Percentiles rank a stretch among this genome's conserved stretches.
phyloP scores from a whole-genome alignment of 2,113 vertebrate genomes.

The Corythaeola cristata region DNA sequence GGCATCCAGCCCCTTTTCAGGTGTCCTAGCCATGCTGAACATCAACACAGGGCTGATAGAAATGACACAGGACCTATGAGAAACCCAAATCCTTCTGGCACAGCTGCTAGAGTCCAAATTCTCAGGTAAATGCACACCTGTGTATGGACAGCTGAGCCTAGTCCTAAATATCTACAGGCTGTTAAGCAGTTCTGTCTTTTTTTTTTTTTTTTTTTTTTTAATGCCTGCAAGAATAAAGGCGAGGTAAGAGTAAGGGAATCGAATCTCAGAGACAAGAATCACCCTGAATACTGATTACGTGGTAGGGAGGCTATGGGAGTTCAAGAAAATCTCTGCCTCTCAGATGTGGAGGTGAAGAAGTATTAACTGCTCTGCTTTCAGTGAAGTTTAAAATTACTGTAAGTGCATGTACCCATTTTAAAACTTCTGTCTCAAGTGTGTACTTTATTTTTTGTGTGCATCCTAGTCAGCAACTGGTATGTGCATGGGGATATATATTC shows the following conservation, averaged over 20 bases:
- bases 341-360: not conserved
- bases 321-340: not conserved
- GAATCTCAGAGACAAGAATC: not conserved
- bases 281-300: not conserved
- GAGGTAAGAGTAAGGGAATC: not conserved
- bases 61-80: not conserved
- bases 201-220: not conserved
- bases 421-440: not conserved
- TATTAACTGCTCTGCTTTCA: not conserved
- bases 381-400: not conserved
- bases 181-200: not conserved
- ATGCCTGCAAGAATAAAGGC: not conserved
- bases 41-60: not conserved
- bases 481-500: accelerated
- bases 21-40: not conserved
- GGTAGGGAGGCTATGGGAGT: not conserved
- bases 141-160: not conserved
- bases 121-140: not conserved
- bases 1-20: not conserved
- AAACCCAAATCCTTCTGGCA: not conserved
- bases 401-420: not conserved
- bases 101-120: not conserved
- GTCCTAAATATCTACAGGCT: not conserved
- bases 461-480: not conserved
- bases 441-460: not conserved